Evolutionary conservation across 1,140 invertebrate species (phyloP).

Genomic region (Phenacoccus solenopsis): DNA sequence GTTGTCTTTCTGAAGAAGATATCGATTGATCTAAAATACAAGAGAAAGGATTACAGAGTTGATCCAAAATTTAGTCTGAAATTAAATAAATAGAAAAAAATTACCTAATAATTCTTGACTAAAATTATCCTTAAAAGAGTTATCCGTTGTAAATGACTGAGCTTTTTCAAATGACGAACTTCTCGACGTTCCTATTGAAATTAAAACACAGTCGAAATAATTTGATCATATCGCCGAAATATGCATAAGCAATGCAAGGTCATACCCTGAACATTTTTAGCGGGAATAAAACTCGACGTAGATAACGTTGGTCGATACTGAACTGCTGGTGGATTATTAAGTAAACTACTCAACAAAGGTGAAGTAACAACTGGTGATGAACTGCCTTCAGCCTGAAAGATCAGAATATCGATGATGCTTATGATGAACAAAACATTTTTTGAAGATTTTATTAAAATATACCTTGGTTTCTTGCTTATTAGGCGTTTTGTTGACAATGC

Average conservation of each 20-base stretch:
- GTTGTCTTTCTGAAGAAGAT: not conserved
- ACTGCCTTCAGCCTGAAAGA: not conserved
- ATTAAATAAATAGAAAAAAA: too few relatives aligned
- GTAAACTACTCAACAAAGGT: not conserved
- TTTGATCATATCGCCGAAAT: not conserved
- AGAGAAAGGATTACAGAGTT: too few relatives aligned
- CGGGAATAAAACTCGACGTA: not conserved
- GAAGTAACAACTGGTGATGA: not conserved
- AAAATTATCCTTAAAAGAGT: not conserved
- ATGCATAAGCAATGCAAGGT: not conserved
- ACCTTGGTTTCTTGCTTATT: not conserved
- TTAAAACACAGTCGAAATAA: not conserved
- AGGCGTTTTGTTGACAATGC: not conserved
- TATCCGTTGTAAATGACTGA: not conserved
- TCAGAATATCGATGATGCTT: not conserved
- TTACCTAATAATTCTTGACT: not conserved
- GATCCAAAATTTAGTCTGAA: too few relatives aligned
- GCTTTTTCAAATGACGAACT: not conserved
- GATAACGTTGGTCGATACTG: not conserved
- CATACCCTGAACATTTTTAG: not conserved
- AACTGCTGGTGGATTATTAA: slow-evolving; percentile 3
- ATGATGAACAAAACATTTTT: not conserved
- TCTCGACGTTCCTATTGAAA: not conserved
- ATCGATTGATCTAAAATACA: not conserved
- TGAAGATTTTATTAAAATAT: not conserved